A percentile compares a stretch with the other conserved stretches of the same genome.
Conservation (phyloP, 1,140 invertebrate species). For the Samia ricini region DNA sequence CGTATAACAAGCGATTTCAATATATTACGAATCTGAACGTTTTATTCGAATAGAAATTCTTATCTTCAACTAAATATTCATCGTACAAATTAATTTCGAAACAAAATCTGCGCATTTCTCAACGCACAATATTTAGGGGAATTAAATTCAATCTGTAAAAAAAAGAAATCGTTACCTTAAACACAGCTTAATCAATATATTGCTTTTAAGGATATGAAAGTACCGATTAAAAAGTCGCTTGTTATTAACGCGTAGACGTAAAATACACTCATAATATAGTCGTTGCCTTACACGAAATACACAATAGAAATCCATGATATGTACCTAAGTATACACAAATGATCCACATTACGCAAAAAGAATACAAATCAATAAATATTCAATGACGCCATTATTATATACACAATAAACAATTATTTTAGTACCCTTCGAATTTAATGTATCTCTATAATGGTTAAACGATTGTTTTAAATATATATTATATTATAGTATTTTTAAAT, state of each 20-base stretch:
- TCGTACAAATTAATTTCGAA: no score
- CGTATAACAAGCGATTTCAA: conserved; percentile 17
- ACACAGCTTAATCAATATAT: no score
- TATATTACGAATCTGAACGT: background rate
- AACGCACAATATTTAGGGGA: no score
- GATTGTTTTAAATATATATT: conserved; percentile 47
- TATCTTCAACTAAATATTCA: background rate
- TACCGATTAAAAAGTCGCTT: background rate
- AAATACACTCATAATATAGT: conserved; percentile 17
- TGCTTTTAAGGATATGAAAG: background rate
- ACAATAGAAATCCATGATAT: conserved; percentile 68
- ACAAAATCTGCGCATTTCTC: no score
- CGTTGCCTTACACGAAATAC: conserved; percentile 51
- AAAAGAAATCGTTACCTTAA: no score
- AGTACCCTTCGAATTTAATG: conserved; percentile 74
- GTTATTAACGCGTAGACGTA: conserved; percentile 8
- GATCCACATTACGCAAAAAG: conserved; percentile 58
- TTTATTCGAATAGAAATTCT: no score
- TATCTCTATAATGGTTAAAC: conserved; percentile 60
- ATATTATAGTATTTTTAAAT: conserved; percentile 17
- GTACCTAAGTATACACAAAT: conserved; percentile 74
- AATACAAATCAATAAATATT: conserved; percentile 74
- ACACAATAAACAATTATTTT: conserved; percentile 54
- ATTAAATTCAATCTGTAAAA: no score
- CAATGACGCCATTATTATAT: conserved; percentile 61